Evolutionary conservation across 2,797 vertebrate genomes (phyloP).

Genomic region (Sebastes matsubarae): DNA sequence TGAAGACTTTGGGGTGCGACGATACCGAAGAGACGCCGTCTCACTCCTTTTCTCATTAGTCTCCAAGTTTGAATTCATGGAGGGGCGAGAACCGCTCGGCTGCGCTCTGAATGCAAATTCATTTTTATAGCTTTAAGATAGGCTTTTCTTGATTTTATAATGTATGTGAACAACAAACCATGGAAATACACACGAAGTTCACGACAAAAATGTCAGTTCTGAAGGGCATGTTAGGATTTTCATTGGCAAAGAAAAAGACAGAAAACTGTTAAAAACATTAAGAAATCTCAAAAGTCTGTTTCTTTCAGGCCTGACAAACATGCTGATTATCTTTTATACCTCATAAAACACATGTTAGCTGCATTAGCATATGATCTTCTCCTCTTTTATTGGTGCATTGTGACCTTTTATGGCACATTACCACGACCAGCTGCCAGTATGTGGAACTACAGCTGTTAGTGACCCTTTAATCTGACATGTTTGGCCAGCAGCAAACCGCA

Average conservation of each 20-base stretch:
- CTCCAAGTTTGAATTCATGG: constrained; percentile 21
- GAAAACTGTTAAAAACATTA: background rate
- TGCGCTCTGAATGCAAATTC: constrained; percentile 13
- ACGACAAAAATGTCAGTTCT: background rate
- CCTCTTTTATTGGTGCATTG: background rate
- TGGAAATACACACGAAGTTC: background rate
- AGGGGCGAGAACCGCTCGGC: background rate
- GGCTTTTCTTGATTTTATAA: background rate
- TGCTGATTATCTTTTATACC: background rate
- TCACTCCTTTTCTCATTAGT: constrained; percentile 25
- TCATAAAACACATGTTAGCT: background rate
- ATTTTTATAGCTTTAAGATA: background rate
- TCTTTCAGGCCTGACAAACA: background rate
- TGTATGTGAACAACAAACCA: background rate
- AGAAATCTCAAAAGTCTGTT: background rate
- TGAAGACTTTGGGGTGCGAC: constrained; percentile 5
- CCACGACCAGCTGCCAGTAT: background rate
- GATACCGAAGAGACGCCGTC: constrained; percentile 5
- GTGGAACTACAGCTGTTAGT: background rate
- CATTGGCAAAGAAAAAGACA: background rate
- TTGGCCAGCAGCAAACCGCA: background rate
- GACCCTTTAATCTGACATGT: background rate
- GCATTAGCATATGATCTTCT: background rate
- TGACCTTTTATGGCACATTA: background rate
- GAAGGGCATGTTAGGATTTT: background rate